phyloP scores from a whole-genome alignment of 1,140 invertebrate genomes.

The Nomia melanderi region DNA sequence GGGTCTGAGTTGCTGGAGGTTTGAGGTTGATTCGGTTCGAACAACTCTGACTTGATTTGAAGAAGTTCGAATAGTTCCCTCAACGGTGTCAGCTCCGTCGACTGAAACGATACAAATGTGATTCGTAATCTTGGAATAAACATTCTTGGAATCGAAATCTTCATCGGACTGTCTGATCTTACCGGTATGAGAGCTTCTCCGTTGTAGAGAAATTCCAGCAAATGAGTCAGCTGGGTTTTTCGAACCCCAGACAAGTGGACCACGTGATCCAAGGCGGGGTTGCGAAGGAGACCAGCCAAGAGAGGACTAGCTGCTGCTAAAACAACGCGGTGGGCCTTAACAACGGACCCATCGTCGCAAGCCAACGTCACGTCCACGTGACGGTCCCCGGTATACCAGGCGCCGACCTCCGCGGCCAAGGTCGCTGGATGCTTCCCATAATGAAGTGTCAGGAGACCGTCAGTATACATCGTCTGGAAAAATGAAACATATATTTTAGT shows the following conservation, averaged over 20 bases:
- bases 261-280: slow-evolving; percentile 85
- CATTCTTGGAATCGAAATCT: background rate
- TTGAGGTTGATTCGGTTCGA: slow-evolving; percentile 76
- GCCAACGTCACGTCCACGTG: slow-evolving; percentile 91
- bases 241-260: slow-evolving; percentile 91
- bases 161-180: slow-evolving; percentile 53
- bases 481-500: slow-evolving; percentile 22
- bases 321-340: slow-evolving; percentile 89
- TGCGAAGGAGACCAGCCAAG: slow-evolving; percentile 88
- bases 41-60: slow-evolving; percentile 90
- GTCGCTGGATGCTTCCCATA: slow-evolving; percentile 94
- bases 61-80: slow-evolving; percentile 90
- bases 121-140: background rate
- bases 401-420: slow-evolving; percentile 91
- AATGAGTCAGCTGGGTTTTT: slow-evolving; percentile 87
- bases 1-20: slow-evolving; percentile 76
- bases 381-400: slow-evolving; percentile 90
- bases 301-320: slow-evolving; percentile 91
- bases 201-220: slow-evolving; percentile 91
- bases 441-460: slow-evolving; percentile 90
- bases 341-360: slow-evolving; percentile 88
- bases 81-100: slow-evolving; percentile 89
- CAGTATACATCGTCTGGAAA: slow-evolving; percentile 81
- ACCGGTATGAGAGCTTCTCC: slow-evolving; percentile 91
- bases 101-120: slow-evolving; percentile 78